Base-by-base conservation (phyloP, 92 coral and sea anemone species). In the Parazoanthus swiftii region DNA sequence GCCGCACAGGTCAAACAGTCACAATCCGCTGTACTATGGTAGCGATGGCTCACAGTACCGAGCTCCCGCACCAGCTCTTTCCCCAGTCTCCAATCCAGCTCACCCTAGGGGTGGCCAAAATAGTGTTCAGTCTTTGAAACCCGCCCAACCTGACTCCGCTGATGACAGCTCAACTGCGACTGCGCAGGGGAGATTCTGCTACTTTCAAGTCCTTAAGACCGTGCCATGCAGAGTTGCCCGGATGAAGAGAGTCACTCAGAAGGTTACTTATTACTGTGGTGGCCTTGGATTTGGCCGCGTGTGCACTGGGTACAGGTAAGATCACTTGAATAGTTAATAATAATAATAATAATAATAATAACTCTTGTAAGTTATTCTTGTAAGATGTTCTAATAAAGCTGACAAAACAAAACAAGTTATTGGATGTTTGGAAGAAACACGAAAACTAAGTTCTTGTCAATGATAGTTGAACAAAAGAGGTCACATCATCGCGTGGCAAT, bases 211-310 rank as follows among this genome's bases (percentile, higher is more conserved):
- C 3, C 86, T 92, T 20, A 94, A 92, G 59, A 90, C 82, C 81
- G 93, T 93, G 43, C 93, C 94, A 14, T 95, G 98, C 71, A 93
- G 81, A 65, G 96, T 95, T 67, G 94, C 93, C 38, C 90, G 90
- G 74, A 86, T 74, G 91, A 95, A 92, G 87, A 81, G 87, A 33
- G 81, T 95, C 8, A 84, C 90, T 6, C 94, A 92, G 76, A 85
- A 48, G 39, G 86, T 88, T 63, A 90, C 71, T 56, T 95, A 95
- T 87, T 93, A 93, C 79, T 95, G 98, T 73, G 94, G 93, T 9
- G 48, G 44, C 14, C 91, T 66, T 37, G 85, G 76, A 25, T 83
- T 63, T 79, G 90, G 84, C 29, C 89, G 92, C 54, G 80, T 94
- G 33, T 94, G 97, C 68, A 86, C 97, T 4, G 97, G 97, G 8